Conservation (phyloP, 2,888 invertebrate species). For the Tetranychus truncatus region DNA sequence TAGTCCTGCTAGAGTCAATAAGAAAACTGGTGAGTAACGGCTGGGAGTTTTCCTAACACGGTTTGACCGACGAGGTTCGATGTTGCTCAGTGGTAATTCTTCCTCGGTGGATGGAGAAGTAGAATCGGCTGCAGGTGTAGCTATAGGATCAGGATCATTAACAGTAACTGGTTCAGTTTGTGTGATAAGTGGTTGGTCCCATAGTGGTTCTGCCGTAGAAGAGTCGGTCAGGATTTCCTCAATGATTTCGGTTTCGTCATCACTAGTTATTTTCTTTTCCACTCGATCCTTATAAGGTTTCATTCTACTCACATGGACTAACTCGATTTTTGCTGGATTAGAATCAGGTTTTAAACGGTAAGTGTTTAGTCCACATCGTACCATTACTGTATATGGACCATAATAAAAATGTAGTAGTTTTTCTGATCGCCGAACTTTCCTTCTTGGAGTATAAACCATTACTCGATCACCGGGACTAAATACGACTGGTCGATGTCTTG, state of each 20-base stretch:
- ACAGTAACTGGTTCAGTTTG: background rate
- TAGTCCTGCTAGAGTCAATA: background rate
- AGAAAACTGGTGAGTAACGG: background rate
- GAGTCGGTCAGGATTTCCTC: background rate
- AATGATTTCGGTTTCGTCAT: background rate
- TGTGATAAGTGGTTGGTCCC: background rate
- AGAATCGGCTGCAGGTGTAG: background rate
- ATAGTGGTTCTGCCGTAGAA: background rate
- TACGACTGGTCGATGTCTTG: background rate
- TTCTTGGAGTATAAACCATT: conserved; percentile 10
- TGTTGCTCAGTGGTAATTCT: background rate
- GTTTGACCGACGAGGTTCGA: background rate
- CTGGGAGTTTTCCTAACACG: background rate
- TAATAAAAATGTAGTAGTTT: conserved; percentile 15
- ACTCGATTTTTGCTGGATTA: background rate
- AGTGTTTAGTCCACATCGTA: background rate
- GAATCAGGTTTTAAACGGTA: background rate
- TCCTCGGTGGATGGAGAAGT: background rate
- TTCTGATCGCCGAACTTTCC: conserved; percentile 13
- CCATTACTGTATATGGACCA: conserved; percentile 13
- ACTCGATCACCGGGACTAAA: conserved; percentile 16
- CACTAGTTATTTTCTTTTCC: background rate
- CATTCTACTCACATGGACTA: conserved; percentile 16
- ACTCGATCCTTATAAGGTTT: conserved; percentile 8
- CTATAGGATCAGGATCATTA: background rate